Conservation (phyloP, 2,113 vertebrate species). For the Centropus unirufus region DNA sequence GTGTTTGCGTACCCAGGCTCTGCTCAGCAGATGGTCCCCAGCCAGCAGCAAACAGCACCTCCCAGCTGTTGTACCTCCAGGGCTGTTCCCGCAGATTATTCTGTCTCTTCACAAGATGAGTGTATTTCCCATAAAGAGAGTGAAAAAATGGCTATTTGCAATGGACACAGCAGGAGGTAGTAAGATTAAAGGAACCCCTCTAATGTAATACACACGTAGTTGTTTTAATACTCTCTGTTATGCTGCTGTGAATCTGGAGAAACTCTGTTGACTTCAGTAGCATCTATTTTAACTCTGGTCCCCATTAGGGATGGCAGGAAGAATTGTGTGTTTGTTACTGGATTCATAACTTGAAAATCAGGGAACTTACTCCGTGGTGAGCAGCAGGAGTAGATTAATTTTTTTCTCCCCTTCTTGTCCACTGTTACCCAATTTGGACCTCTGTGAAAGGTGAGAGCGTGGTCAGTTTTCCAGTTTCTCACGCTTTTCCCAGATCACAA, state of each 20-base stretch:
- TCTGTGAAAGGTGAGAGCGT: not conserved
- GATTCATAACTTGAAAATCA: not conserved
- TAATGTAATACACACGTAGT: not conserved
- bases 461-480: not conserved
- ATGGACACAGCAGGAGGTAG: not conserved
- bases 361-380: not conserved
- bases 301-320: not conserved
- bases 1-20: not conserved
- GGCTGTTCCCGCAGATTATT: not conserved
- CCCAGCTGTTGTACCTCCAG: constrained; percentile 39
- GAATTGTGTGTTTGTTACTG: not conserved
- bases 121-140: not conserved
- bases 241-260: not conserved
- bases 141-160: not conserved
- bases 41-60: constrained; percentile 27
- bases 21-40: constrained; percentile 16
- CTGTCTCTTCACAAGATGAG: not conserved
- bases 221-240: not conserved
- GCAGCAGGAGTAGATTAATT: not conserved
- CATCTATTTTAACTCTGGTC: not conserved
- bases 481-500: not conserved
- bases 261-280: not conserved
- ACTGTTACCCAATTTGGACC: not conserved
- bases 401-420: not conserved
- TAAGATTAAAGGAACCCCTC: not conserved